Conservation (phyloP, 2,113 vertebrate species). For the Megalops atlanticus region DNA sequence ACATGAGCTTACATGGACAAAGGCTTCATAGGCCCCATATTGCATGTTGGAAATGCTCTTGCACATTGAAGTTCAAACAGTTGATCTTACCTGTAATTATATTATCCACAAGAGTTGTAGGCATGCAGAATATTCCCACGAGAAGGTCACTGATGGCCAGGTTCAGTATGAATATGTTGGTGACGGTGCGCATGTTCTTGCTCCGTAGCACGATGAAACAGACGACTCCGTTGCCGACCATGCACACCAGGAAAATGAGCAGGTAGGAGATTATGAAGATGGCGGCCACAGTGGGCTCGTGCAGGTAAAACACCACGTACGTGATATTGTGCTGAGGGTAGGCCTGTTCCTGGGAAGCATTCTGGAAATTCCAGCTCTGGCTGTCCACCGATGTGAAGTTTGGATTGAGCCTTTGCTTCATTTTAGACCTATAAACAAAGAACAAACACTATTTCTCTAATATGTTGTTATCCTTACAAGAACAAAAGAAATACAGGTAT, state of each 20-base stretch:
- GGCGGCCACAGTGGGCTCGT: slow-evolving; percentile 74
- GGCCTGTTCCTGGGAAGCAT: slow-evolving; percentile 27
- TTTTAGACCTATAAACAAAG: slow-evolving; percentile 48
- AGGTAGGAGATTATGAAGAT: slow-evolving; percentile 86
- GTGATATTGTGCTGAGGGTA: slow-evolving; percentile 69
- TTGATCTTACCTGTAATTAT: slow-evolving; percentile 82
- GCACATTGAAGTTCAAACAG: neutral
- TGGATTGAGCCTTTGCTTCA: slow-evolving; percentile 47
- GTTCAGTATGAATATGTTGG: slow-evolving; percentile 91
- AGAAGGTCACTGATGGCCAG: slow-evolving; percentile 89
- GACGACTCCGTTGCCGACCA: slow-evolving; percentile 84
- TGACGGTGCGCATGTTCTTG: slow-evolving; percentile 86
- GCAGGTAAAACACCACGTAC: slow-evolving; percentile 87
- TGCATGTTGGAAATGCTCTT: neutral
- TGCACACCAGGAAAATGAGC: slow-evolving; percentile 89
- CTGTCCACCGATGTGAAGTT: slow-evolving; percentile 51
- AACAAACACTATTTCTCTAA: neutral
- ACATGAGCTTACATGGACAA: neutral
- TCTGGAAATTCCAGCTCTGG: slow-evolving; percentile 15
- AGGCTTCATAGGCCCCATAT: neutral
- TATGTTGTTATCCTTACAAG: neutral
- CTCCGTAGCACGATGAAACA: slow-evolving; percentile 82
- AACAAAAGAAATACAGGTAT: too few species aligned
- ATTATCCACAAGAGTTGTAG: slow-evolving; percentile 89
- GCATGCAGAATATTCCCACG: slow-evolving; percentile 96